These are phyloP conservation scores for Sebastes miniatus DNA, from an alignment of 2,797 vertebrate species.

Conservation along the genomic window DNA sequence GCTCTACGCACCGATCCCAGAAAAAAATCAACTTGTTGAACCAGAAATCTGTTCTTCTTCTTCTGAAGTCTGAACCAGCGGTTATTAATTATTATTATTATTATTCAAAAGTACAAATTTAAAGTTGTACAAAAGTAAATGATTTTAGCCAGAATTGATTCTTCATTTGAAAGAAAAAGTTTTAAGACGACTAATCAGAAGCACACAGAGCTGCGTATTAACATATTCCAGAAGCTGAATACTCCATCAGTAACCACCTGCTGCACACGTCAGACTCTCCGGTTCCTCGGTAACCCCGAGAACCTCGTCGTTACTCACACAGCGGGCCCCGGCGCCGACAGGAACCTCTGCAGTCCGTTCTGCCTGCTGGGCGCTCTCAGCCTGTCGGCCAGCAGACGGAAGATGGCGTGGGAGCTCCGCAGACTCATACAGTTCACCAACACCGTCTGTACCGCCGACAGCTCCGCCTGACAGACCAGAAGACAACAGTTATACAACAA, in stretches of 20 bases:
- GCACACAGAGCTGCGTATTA: too few species aligned
- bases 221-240: background rate
- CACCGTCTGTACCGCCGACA: constrained; percentile 77
- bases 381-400: constrained; percentile 85
- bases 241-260: background rate
- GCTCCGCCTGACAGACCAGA: constrained; percentile 71
- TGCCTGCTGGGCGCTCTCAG: constrained; percentile 75
- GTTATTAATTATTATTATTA: too few species aligned
- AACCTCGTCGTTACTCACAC: constrained; percentile 83
- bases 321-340: constrained; percentile 84
- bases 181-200: too few species aligned
- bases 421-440: constrained; percentile 95
- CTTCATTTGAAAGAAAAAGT: too few species aligned
- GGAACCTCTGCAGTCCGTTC: constrained; percentile 80
- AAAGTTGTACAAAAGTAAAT: too few species aligned
- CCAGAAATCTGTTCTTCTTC: too few species aligned
- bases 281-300: background rate
- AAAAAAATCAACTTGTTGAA: too few species aligned
- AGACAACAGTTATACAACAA: too few species aligned
- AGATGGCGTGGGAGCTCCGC: constrained; percentile 87
- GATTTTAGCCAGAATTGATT: too few species aligned
- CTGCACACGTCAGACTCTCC: background rate
- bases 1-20: too few species aligned
- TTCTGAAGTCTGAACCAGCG: too few species aligned
- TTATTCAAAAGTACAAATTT: too few species aligned